Evolutionary conservation across 30 jellyfish, hydroid and myxozoan species (phyloP).

Genomic region (Chironex yamaguchii): DNA sequence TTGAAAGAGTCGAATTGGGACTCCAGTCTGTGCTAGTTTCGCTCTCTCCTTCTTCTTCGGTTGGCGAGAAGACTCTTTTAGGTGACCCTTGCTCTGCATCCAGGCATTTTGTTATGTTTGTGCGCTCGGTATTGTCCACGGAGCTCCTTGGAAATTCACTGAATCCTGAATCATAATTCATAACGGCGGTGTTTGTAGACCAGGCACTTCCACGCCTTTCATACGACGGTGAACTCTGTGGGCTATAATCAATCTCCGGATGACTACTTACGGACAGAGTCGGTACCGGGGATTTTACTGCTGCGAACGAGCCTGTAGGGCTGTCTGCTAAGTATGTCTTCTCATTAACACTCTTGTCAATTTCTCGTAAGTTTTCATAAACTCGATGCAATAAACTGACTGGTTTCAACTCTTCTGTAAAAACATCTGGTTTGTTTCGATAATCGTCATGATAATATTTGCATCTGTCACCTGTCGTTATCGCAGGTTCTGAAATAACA

Average conservation of each 20-base stretch:
- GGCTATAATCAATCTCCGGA: not conserved
- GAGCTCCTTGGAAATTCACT: constrained; percentile 58
- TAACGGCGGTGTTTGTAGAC: constrained; percentile 59
- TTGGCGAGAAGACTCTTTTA: constrained; percentile 34
- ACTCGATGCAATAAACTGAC: too few species aligned
- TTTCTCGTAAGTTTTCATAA: not conserved
- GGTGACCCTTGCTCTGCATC: constrained; percentile 10
- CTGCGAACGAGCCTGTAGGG: not conserved
- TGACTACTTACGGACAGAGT: not conserved
- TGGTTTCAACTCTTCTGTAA: too few species aligned
- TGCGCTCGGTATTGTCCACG: constrained; percentile 15
- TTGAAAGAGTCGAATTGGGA: constrained; percentile 77
- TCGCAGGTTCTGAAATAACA: not conserved
- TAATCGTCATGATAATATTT: not conserved
- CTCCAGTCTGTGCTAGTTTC: constrained; percentile 94
- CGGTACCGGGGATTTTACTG: not conserved
- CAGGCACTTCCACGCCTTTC: not conserved
- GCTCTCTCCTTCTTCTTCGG: constrained; percentile 62
- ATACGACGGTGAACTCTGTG: not conserved
- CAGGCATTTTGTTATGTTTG: constrained; percentile 37
- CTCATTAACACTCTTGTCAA: not conserved
- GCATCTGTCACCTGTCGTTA: not conserved
- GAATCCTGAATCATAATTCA: constrained; percentile 68
- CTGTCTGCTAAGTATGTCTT: not conserved
- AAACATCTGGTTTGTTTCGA: not conserved